Base-by-base conservation (phyloP, 2,888 invertebrate species). In the Chymomyza procnemis region DNA sequence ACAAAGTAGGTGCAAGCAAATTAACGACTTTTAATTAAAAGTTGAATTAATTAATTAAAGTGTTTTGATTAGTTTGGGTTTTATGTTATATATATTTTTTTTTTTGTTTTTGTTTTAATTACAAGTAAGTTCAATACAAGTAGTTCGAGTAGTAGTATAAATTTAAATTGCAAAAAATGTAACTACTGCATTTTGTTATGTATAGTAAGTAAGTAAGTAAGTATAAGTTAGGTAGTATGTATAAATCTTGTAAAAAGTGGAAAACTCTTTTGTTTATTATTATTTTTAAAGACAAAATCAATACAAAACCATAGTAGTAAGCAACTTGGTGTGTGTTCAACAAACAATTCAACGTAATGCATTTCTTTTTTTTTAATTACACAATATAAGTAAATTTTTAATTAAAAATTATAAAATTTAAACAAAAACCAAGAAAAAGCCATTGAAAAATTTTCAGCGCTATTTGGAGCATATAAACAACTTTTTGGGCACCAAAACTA, bases 1-100 rank as follows among this genome's bases (percentile, higher is more conserved):
- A 87, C 34, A 41, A 89, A 89, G 87, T 89, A 89, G 90, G 91
- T 91, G 91, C 91, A 91, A 91, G 91, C 91, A 91, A 90, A 90
- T 78, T 61, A 90, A 90, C 86, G 86, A 80, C 84, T 88, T 88
- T 83, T 74, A 78, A 73, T 73, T 71, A 77, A 78, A 6, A 78
- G 75, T 26, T 26, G 26, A 80, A 75, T 79, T 80, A 71, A 81
- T 73, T 74, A 75, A 60, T 60, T 69, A 62, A 61, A 69, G 34
- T 41, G 34, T 41, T 41, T n/a, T 12, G 66, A 58, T 66, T 78
- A 79, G 71, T 83, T 74, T 78, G 69, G 78, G 50, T 60, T 60
- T 67, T n/a, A n/a, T n/a, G n/a, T n/a, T n/a, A n/a, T n/a, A n/a
- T n/a, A n/a, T n/a, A 72, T 64, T 48, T 21, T 64, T 16, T 12